Evolutionary conservation across 2,888 invertebrate genomes (phyloP), one percentile per base, ranked within the genome.

Genomic region (Yponomeuta sedellus): DNA sequence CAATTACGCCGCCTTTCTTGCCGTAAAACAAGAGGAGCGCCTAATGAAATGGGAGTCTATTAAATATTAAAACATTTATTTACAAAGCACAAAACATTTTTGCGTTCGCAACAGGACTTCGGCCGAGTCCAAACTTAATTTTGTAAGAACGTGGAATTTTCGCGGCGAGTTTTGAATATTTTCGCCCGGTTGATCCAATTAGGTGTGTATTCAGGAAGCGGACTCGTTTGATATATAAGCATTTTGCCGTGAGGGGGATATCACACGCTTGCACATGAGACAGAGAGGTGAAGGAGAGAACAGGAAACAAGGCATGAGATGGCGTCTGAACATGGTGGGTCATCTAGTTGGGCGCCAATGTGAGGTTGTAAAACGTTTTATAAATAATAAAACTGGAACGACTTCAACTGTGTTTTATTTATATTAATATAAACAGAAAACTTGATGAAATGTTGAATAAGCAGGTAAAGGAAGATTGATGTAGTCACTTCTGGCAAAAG

Each of bases 31-130:
- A 59, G 59, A 59, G 25, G 20, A 12, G 12, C 12, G 12, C 59
- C 20, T 59, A 59, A 59, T 59, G 59, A 59, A 34, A 59, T 59
- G 22, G 22, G 20, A 59, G 59, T 59, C 59, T 20, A 59, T 59
- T 20, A 59, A 59, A 59, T 20, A 59, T 22, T 59, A 52, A 52
- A 52, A 52, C 16, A 52, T 52, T 5, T 52, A 52, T 52, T 52
- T 52, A 52, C 44, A 52, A 52, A 52, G 34, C 73, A 72, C 73
- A 72, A 77, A 77, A 73, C 70, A 75, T 73, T 74, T 73, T 73
- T 72, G 71, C 71, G 67, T 69, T 61, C 65, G 63, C 65, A 64
- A 67, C 64, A 64, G 69, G 68, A 68, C 67, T 64, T 44, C 65
- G 58, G 61, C 66, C 57, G 69, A 69, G 66, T 69, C 66, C 56